These are phyloP conservation scores for Gouania willdenowi DNA, from an alignment of 2,797 vertebrate species.

Conservation along the genomic window DNA sequence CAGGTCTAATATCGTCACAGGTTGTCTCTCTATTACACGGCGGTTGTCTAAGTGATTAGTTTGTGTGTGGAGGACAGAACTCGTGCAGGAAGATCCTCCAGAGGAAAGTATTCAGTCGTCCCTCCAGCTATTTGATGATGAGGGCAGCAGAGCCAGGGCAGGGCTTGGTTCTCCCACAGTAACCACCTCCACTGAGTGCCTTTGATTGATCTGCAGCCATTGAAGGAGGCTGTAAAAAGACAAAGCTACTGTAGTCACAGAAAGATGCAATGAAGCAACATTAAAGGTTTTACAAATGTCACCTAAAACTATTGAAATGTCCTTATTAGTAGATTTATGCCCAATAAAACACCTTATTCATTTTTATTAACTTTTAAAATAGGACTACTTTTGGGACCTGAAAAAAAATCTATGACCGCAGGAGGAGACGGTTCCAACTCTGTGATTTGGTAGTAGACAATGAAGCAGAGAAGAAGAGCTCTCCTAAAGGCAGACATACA, in stretches of 20 bases:
- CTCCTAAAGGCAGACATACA: too few species aligned
- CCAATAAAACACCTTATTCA: too few species aligned
- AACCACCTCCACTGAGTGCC: slow-evolving; percentile 59
- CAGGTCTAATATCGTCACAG: slow-evolving; percentile 44
- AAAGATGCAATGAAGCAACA: slow-evolving; percentile 27
- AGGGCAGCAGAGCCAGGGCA: slow-evolving; percentile 45
- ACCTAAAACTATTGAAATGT: too few species aligned
- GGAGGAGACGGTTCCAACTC: too few species aligned
- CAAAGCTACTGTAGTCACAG: slow-evolving; percentile 45
- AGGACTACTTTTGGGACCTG: too few species aligned
- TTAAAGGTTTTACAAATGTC: too few species aligned
- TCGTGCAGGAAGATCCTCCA: slow-evolving; percentile 27
- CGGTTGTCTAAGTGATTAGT: slow-evolving; percentile 63
- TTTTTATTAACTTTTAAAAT: too few species aligned
- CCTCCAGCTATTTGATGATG: slow-evolving; percentile 64
- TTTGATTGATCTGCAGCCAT: slow-evolving; percentile 60
- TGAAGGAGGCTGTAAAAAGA: slow-evolving; percentile 49
- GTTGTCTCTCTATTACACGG: slow-evolving; percentile 27
- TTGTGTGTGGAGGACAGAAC: slow-evolving; percentile 37
- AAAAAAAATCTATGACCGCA: too few species aligned
- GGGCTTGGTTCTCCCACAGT: slow-evolving; percentile 48
- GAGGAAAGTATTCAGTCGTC: slow-evolving; percentile 53
- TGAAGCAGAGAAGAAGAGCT: too few species aligned
- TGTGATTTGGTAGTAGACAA: too few species aligned
- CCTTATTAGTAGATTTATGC: too few species aligned